Percentiles rank a stretch among this genome's conserved stretches.
Evolutionary conservation across 1,140 invertebrate species (phyloP).

Genomic region (Drosophila fuyamai): DNA sequence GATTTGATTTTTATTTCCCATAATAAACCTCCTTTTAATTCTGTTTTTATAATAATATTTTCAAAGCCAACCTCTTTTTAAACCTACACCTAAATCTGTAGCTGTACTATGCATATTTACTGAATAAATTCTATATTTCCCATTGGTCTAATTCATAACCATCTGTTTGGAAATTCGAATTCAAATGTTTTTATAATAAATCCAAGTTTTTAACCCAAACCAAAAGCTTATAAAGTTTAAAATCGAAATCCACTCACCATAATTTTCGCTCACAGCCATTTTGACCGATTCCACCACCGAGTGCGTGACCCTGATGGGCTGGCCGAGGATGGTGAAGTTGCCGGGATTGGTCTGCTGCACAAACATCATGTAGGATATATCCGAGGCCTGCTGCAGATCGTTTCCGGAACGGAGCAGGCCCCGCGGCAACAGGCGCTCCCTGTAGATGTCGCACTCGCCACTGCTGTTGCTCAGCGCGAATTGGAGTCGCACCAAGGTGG

Average conservation of each 20-base stretch:
- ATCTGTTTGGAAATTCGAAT: too few species aligned
- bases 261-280: conserved; percentile 86
- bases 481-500: conserved; percentile 77
- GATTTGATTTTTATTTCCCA: too few species aligned
- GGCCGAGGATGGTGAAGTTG: conserved; percentile 88
- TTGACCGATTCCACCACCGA: conserved; percentile 86
- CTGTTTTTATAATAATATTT: too few species aligned
- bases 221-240: not conserved
- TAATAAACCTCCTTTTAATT: too few species aligned
- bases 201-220: too few species aligned
- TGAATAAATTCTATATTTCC: too few species aligned
- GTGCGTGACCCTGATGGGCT: conserved; percentile 87
- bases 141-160: too few species aligned
- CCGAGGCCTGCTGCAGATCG: conserved; percentile 87
- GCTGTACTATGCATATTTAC: too few species aligned
- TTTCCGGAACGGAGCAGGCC: conserved; percentile 86
- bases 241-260: conserved; percentile 85
- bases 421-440: conserved; percentile 70
- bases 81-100: too few species aligned
- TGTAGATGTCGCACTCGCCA: conserved; percentile 84
- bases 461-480: conserved; percentile 74
- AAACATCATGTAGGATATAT: conserved; percentile 88
- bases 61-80: too few species aligned
- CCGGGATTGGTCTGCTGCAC: conserved; percentile 88
- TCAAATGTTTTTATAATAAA: too few species aligned